Evolutionary conservation across 2,797 vertebrate species (phyloP), one percentile per base, ranked within the genome.

Genomic region (Anolis apletophallus): DNA sequence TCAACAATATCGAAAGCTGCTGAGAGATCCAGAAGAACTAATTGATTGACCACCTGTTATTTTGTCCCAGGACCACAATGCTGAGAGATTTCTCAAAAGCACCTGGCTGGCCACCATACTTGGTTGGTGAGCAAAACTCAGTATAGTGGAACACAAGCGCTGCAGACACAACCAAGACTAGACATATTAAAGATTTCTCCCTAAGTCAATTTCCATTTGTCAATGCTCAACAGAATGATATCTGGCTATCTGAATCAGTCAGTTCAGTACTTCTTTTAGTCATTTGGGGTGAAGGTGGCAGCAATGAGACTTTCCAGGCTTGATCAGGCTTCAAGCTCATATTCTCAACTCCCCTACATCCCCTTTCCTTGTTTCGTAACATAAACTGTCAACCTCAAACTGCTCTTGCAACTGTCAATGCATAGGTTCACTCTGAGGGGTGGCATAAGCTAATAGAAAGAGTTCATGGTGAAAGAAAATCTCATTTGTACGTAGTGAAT

Each of bases 321-420:
- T 87, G 88, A n/a, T 85, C 91, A 90, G 23, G 59, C 68, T 10
- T 26, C 93, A 32, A 92, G 78, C 83, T 90, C 50, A 84, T 32
- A 17, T 36, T 40, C 46, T 21, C 81, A 80, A 86, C 83, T 50
- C 85, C 92, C 81, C 89, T 72, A 34, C 12, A 21, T 88, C 82
- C 79, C 88, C 93, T 87, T 90, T 85, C 71, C 87, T 36, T 21
- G 11, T 61, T 88, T 80, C 71, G 59, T 94, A 94, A 93, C 54
- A 83, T 0, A 0, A 91, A 89, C 83, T 95, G 95, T 95, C 94
- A 95, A 87, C 87, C 87, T 93, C 69, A 59, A 94, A 94, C 87
- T 85, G 81, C 78, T 92, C 86, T 75, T 85, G 34, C 0, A 93
- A 90, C 91, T 86, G 90, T 91, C 89, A 85, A 50, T 76, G 82